Conservation (phyloP, 1,140 invertebrate genomes). For the Cotesia glomerata region DNA sequence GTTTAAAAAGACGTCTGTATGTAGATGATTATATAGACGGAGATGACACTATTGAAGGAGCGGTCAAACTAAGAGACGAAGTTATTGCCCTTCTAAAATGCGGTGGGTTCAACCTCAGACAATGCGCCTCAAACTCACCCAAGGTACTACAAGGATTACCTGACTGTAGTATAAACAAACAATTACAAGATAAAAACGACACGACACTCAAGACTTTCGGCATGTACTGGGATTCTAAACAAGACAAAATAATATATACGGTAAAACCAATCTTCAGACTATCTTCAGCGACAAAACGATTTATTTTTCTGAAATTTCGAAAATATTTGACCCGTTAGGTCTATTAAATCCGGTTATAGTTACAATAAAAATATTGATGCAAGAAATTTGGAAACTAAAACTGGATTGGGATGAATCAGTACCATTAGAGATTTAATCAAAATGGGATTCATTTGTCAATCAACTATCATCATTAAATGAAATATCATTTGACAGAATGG, state of each 20-base stretch:
- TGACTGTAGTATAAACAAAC: not conserved
- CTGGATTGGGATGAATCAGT: constrained; percentile 43
- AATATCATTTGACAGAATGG: constrained; percentile 35
- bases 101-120: constrained; percentile 45
- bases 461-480: constrained; percentile 25
- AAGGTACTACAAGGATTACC: not conserved
- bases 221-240: constrained; percentile 36
- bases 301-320: constrained; percentile 40
- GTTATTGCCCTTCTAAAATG: constrained; percentile 33
- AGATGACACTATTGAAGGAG: constrained; percentile 43
- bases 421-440: constrained; percentile 13
- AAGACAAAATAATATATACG: constrained; percentile 33
- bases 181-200: constrained; percentile 1
- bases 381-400: constrained; percentile 38
- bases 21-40: constrained; percentile 36
- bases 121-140: constrained; percentile 49
- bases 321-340: constrained; percentile 49
- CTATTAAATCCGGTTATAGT: constrained; percentile 48
- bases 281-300: constrained; percentile 33
- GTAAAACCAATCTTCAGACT: constrained; percentile 14
- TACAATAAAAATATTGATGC: constrained; percentile 50
- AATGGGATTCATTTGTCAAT: constrained; percentile 35
- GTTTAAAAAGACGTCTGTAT: constrained; percentile 39
- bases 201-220: constrained; percentile 13
- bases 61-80: constrained; percentile 36